Base-by-base conservation (phyloP, 2,888 invertebrate species). In the Epinotia ramella region DNA sequence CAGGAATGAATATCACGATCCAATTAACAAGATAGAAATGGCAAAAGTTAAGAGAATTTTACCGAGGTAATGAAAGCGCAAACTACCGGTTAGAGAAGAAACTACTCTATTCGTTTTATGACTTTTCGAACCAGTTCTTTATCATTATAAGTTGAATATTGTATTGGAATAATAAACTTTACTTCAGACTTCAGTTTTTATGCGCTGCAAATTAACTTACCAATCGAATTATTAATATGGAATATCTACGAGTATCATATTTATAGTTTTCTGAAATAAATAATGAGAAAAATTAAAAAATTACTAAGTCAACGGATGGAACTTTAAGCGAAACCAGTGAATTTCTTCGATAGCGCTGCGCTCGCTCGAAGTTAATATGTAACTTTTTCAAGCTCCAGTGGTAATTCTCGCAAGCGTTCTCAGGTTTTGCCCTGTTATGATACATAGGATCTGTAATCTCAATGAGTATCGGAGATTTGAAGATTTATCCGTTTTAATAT, bases 401-500 rank as follows among this genome's bases (percentile, higher is more conserved):
- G 9, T 40, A 40, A 4, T 40, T 40, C 16, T 16, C 49, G 4
- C 49, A 5, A 49, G 49, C 49, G 16, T 49, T 16, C 16, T 49
- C 0, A 49, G 5, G 5, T 5, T 49, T 49, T 16, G 0, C 49
- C 16, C 16, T 16, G 16, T 49, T 16, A 49, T 49, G 49, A 13
- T 49, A 49, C 13, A 49, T 16, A 16, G 49, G 16, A 49, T 49
- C 16, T 49, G 16, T 49, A 16, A 49, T 49, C 69, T 60, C 20
- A 64, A 20, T 53, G 40, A 56, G 56, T 64, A 56, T 64, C 44
- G 62, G 49, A 62, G 67, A 67, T 73, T 62, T 62, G 53, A 62
- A 60, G 67, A 60, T 73, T 73, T 71, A 73, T 62, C 62, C 62
- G 11, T 16, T 67, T 73, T 67, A 73, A 73, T 73, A 73, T 73